A percentile compares a stretch with the other conserved stretches of the same genome.
Conservation (phyloP, 2,797 vertebrate species). For the Petrocephalus schoutedeni region DNA sequence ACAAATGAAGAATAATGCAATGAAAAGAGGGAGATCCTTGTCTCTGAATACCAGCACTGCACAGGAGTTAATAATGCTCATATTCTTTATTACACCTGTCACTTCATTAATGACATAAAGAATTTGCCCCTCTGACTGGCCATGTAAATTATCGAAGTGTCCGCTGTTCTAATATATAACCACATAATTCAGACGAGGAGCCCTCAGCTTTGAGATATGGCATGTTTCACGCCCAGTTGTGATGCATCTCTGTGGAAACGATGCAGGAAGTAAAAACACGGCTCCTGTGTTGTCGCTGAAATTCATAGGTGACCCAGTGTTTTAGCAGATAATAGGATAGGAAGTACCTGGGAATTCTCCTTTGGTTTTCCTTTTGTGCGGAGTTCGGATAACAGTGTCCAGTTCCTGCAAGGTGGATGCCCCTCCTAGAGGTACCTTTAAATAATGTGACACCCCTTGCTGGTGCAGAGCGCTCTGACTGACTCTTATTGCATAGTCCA, state of each 20-base stretch:
- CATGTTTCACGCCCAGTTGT: slow-evolving; percentile 21
- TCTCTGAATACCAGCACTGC: slow-evolving; percentile 46
- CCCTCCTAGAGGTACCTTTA: not conserved
- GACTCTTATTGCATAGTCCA: not conserved
- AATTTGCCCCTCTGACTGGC: slow-evolving; percentile 37
- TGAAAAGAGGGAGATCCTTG: slow-evolving; percentile 39
- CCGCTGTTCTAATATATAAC: slow-evolving; percentile 46
- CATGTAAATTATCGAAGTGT: slow-evolving; percentile 42
- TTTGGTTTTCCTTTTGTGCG: not conserved
- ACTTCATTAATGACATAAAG: slow-evolving; percentile 50
- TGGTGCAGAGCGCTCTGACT: not conserved
- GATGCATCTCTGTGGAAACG: slow-evolving; percentile 20
- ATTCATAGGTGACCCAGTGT: slow-evolving; percentile 31
- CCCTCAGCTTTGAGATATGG: slow-evolving; percentile 22
- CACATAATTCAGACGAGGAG: slow-evolving; percentile 45
- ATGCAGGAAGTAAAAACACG: slow-evolving; percentile 11
- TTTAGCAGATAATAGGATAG: slow-evolving; percentile 24
- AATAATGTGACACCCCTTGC: not conserved
- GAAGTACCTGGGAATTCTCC: slow-evolving; percentile 15
- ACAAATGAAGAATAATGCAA: slow-evolving; percentile 39
- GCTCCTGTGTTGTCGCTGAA: slow-evolving; percentile 22
- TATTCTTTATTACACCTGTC: slow-evolving; percentile 38
- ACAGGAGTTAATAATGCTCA: slow-evolving; percentile 50
- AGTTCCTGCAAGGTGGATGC: not conserved
- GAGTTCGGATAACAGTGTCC: not conserved